Conservation (phyloP, 2,797 vertebrate genomes). For the Pantherophis vulpinus region DNA sequence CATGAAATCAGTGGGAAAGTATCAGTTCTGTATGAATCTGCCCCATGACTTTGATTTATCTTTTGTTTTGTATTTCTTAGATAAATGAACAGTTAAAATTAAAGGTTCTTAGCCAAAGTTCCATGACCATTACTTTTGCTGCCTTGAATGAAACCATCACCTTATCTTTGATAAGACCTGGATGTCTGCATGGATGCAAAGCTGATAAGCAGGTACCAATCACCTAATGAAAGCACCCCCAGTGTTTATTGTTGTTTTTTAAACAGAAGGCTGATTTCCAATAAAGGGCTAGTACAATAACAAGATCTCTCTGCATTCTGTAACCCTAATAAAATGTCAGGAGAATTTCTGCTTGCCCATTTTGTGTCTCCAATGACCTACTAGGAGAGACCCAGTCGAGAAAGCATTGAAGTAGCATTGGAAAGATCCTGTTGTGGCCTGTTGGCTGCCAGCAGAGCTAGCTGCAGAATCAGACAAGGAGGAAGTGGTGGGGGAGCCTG, state of each 20-base stretch:
- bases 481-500: too few relatives aligned
- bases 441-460: too few relatives aligned
- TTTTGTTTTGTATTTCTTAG: constrained; percentile 30
- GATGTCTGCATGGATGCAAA: constrained; percentile 33
- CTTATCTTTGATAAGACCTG: constrained; percentile 35
- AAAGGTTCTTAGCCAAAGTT: constrained; percentile 46
- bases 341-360: neutral
- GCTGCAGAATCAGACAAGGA: too few relatives aligned
- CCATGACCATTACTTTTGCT: constrained; percentile 53
- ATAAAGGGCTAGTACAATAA: neutral
- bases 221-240: neutral
- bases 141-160: constrained; percentile 50
- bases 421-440: neutral
- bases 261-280: neutral
- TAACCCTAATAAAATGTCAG: neutral
- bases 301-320: neutral
- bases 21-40: neutral
- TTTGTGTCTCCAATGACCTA: neutral
- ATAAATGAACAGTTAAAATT: constrained; percentile 65
- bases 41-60: neutral
- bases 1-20: neutral
- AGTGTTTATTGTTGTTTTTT: neutral
- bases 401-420: neutral
- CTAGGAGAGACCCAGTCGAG: neutral
- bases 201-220: constrained; percentile 51